Evolutionary conservation across 2,888 invertebrate species (phyloP), one percentile per base, ranked within the genome.

Genomic region (Drosophila paranaensis): DNA sequence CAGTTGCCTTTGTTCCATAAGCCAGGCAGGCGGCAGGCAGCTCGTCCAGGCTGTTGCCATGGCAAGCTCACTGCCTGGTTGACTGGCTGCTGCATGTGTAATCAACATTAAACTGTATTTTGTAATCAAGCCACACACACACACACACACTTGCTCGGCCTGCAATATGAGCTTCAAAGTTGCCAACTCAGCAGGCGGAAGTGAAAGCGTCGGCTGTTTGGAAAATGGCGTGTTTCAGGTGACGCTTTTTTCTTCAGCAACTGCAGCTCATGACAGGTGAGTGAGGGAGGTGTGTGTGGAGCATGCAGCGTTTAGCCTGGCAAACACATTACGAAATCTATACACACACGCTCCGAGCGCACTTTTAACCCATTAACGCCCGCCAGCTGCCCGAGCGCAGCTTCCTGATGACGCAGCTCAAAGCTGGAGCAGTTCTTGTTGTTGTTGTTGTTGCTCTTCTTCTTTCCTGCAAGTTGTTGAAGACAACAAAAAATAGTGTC

Each of bases 361-460:
- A 86, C 86, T 86, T 87, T 86, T 86, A 86, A 86, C 88, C 88
- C 86, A 88, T 86, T 86, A 86, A 88, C 87, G 88, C 88, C 80
- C 82, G 57, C 69, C 65, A 81, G 62, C 51, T 63, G 66, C 77
- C 74, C 16, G 57, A 77, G 67, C 39, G 43, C 64, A 60, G 74
- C 71, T 81, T 79, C 73, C 69, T 77, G 78, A 74, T 77, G 79
- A 74, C 71, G 74, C 69, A 61, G 77, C 77, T 74, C 40, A 71
- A 77, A 53, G 71, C 64, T 53, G 27, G 25, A 63, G 50, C 25
- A 45, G 60, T 66, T 60, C 40, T 27, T 60, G 54, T 25, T 54
- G 53, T 27, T 56, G 50, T 37, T 55, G 43, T 16, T 54, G 39
- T 40, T 56, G 51, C n/a, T 66, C 58, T 50, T 51, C 25, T 42